Evolutionary conservation across 1,140 invertebrate species (phyloP), one percentile per base, ranked within the genome.

Genomic region (Ectropis grisescens): DNA sequence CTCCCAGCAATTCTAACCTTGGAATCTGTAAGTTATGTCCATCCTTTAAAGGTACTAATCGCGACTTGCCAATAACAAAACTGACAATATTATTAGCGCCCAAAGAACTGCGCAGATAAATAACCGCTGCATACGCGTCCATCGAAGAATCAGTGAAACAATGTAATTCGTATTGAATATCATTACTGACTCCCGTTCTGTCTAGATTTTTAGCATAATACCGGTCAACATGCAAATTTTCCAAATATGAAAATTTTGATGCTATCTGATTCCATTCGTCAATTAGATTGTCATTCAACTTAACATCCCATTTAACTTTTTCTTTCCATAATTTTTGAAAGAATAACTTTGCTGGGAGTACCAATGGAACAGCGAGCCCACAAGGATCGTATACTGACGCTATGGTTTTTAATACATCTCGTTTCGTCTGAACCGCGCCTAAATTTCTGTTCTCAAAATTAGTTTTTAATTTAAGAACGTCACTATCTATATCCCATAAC

Each of bases 291-390:
- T 33, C 27, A 13, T 27, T 15, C 26, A 49, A 10, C 12, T 10
- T 30, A 10, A 10, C 10, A 24, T 50, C 43, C 43, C 47, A 44
- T 23, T 44, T 44, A 3, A 40, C 5, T 14, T 55, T 50, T 11
- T 28, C 7, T 23, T 39, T 55, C 40, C 47, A 55, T 31, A 47
- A 39, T 6, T 38, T 16, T 33, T 55, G 51, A 14, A 55, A 32
- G 11, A 46, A 39, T 10, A 44, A 7, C 35, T 55, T 55, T 19
- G 38, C 47, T 27, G 46, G 42, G 7, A 55, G 16, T 11, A 47
- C 16, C 7, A 38, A 11, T 11, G 51, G 47, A 7, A 23, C 28
- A 8, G 33, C 30, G 24, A 49, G 41, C 4, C 47, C 40, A 36
- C 51, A 49, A 6, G 42, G 42, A 26, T 49, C 47, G 23, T 38